A percentile compares a stretch with the other conserved stretches of the same genome.
Conservation (phyloP, 2,797 vertebrate genomes). For the Enteromius paludinosus region DNA sequence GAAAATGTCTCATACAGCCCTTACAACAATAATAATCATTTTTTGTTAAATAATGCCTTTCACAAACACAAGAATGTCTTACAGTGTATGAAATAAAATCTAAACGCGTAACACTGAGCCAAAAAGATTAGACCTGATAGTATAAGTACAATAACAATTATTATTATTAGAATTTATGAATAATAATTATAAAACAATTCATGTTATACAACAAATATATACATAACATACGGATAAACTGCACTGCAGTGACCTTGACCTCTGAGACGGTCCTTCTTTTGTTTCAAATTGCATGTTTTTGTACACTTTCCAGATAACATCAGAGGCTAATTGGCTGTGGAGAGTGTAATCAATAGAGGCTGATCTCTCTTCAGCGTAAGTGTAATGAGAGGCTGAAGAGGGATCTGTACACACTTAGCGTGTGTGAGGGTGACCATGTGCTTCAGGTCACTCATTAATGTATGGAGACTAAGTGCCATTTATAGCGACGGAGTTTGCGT, state of each 20-base stretch:
- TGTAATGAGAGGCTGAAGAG: slow-evolving; percentile 44
- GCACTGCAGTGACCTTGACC: neutral
- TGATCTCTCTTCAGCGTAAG: slow-evolving; percentile 4
- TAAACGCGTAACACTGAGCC: too few species aligned
- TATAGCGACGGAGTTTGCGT: neutral
- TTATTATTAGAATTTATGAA: too few species aligned
- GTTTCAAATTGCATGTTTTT: slow-evolving; percentile 29
- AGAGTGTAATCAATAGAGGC: slow-evolving; percentile 28
- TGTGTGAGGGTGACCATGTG: slow-evolving; percentile 4
- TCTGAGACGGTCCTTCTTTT: neutral
- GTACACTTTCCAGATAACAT: slow-evolving; percentile 18
- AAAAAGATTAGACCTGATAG: too few species aligned
- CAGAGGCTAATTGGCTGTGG: slow-evolving; percentile 23
- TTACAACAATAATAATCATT: neutral
- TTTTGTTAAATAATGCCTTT: neutral
- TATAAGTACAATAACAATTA: too few species aligned
- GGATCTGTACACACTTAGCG: slow-evolving; percentile 37
- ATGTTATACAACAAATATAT: too few species aligned
- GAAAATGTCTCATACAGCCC: neutral
- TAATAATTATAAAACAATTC: too few species aligned
- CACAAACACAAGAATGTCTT: neutral
- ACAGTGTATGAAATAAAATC: neutral
- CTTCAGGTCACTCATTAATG: slow-evolving; percentile 22
- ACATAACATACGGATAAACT: neutral
- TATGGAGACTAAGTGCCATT: slow-evolving; percentile 34